Base-by-base conservation (phyloP, 2,797 vertebrate species). In the Leptodactylus fallax region DNA sequence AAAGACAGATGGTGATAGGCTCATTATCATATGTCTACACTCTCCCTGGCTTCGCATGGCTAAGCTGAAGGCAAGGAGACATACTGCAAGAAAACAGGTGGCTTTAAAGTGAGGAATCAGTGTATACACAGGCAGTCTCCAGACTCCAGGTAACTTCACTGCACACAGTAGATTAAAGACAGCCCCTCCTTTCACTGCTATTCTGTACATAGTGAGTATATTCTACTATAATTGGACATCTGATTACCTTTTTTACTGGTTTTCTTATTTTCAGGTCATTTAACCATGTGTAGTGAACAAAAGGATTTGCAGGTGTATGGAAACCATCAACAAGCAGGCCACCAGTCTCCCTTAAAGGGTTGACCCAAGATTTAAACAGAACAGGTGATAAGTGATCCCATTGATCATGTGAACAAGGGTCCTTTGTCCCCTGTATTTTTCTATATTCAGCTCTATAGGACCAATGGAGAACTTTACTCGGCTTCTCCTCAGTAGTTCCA, bases 21-120 rank as follows among this genome's bases (percentile, higher is more conserved):
- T 80, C 65, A 72, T 81, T 27, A 25, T 61, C 69, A 81, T 74
- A 81, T 67, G 74, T 74, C 85, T 79, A 72, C 85, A 45, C 78
- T 78, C 61, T 23, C 55, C 19, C n/a, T 86, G 9, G 58, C 61
- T 76, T 49, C 10, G 77, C 85, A 19, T 60, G 76, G 47, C 51
- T 79, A 47, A 23, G 7, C 11, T 58, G 69, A 65, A 81, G 56
- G 16, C 27, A 13, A 13, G 16, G 55, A 81, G 23, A 71, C 78
- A 12, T 81, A 61, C 51, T 81, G 51, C 60, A 82, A 36, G 45
- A 53, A 11, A 74, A 36, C 36, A 60, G 72, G 60, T n/a, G 49
- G 58, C 47, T 17, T 25, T 85, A 56, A n/a, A 85, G 36, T 47
- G 61, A 80, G 27, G 4, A 36, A 36, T 25, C 79, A 49, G 27